Base-by-base conservation (phyloP, 2,113 vertebrate species). In the Gobio gobio region DNA sequence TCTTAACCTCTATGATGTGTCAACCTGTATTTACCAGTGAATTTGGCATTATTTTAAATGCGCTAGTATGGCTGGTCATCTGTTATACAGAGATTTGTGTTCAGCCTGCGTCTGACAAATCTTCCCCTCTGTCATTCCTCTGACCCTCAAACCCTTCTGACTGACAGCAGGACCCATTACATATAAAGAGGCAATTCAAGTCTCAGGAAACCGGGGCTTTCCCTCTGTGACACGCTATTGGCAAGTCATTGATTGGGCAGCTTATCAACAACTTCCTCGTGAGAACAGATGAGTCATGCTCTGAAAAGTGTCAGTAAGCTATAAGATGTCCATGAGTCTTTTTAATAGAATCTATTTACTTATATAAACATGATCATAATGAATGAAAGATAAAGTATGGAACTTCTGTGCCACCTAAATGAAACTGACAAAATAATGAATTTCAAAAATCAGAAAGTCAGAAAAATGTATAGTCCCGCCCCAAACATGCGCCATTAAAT, bases 171-270 rank as follows among this genome's bases (percentile, higher is more conserved):
- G 76, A 54, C 56, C 18, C 24, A 49, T 83, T 80, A 77, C 68
- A 76, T 54, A 68, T 72, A 84, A 84, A 20, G 24, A 77, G 24
- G 13, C 45, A 40, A 61, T 54, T 61, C 4, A 22, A 29, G 56
- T 70, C 26, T 56, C 43, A 36, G 20, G 5, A 77, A n/a, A 54
- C 63, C 82, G 10, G 29, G 13, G 8, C 61, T n/a, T 75, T 51
- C 29, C n/a, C 33, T 86, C 43, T 4, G 59, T 33, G 45, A 51
- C 24, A n/a, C 2, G 0, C 75, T 81, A 87, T 84, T 85, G 88
- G 83, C 70, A 47, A 77, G 16, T 16, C 63, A 49, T 56, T 81
- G 84, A 87, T 87, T 47, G 66, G 16, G 56, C 4, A 2, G 56
- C 75, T 75, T 73, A 68, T 63, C 54, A 74, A 64, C 66, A 29